Evolutionary conservation across 2,113 vertebrate genomes (phyloP).

Genomic region (Cynocephalus volans): DNA sequence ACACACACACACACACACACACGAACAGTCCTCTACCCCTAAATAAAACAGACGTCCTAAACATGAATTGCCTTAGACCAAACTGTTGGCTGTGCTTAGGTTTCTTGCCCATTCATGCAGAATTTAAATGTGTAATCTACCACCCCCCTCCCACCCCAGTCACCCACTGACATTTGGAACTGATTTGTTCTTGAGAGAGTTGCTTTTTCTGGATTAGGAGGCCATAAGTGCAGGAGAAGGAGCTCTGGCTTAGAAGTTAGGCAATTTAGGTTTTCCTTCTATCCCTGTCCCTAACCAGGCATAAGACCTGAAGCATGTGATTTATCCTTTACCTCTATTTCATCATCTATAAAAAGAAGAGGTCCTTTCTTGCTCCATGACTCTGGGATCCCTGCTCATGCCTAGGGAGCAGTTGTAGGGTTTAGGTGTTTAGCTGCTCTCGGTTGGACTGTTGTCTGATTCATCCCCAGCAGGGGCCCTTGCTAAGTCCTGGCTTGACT

Average conservation of each 20-base stretch:
- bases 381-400: background rate
- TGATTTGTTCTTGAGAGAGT: background rate
- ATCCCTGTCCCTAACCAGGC: background rate
- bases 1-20: too few species aligned
- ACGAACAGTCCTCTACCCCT: background rate
- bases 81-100: background rate
- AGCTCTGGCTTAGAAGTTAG: background rate
- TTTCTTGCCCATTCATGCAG: background rate
- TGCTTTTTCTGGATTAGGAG: background rate
- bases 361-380: background rate
- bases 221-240: background rate
- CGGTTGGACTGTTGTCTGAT: background rate
- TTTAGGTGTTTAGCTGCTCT: background rate
- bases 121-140: background rate
- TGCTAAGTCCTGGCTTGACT: background rate
- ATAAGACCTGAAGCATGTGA: background rate
- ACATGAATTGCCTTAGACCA: too few species aligned
- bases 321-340: background rate
- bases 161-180: background rate
- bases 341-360: background rate
- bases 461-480: background rate
- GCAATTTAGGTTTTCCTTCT: background rate
- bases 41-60: background rate
- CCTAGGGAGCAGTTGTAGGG: background rate
- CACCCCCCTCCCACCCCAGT: fast-evolving